Evolutionary conservation across 1,140 invertebrate genomes (phyloP).

Genomic region (Paralvinella palmiformis): DNA sequence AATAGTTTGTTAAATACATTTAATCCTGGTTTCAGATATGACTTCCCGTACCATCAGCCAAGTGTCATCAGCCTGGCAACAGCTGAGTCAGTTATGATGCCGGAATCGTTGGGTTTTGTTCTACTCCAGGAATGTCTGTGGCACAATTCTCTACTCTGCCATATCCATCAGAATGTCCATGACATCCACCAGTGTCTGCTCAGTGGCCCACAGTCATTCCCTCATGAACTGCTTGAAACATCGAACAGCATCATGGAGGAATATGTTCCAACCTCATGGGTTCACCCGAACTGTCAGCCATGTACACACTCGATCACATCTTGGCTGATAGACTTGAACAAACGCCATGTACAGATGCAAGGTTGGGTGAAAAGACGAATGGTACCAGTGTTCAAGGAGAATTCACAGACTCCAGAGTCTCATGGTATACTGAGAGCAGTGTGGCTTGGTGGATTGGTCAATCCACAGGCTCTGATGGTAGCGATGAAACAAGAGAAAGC

Average conservation of each 20-base stretch:
- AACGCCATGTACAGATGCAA: constrained; percentile 36
- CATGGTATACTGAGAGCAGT: constrained; percentile 34
- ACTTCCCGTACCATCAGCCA: constrained; percentile 44
- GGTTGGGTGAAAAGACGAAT: constrained; percentile 38
- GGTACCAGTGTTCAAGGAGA: constrained; percentile 36
- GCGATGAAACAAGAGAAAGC: constrained; percentile 43
- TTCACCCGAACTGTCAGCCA: constrained; percentile 45
- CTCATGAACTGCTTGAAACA: constrained; percentile 25
- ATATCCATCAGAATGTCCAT: constrained; percentile 41
- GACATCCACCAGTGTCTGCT: constrained; percentile 35
- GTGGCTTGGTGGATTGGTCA: constrained; percentile 46
- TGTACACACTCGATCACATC: constrained; percentile 43
- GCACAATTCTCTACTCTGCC: constrained; percentile 42
- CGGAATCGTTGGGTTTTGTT: constrained; percentile 43
- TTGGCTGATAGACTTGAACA: constrained; percentile 42
- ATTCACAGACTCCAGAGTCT: constrained; percentile 27
- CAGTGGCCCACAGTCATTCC: constrained; percentile 35
- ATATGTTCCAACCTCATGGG: constrained; percentile 41
- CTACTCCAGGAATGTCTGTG: constrained; percentile 45
- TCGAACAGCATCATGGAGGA: constrained; percentile 37
- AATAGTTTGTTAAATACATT: too few species aligned
- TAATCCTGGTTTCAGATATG: constrained; percentile 23
- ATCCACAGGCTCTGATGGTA: constrained; percentile 38
- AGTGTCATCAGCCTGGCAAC: constrained; percentile 37
- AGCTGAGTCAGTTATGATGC: constrained; percentile 33